Conservation (phyloP, 2,797 vertebrate genomes). For the Phrynocephalus vlangalii region DNA sequence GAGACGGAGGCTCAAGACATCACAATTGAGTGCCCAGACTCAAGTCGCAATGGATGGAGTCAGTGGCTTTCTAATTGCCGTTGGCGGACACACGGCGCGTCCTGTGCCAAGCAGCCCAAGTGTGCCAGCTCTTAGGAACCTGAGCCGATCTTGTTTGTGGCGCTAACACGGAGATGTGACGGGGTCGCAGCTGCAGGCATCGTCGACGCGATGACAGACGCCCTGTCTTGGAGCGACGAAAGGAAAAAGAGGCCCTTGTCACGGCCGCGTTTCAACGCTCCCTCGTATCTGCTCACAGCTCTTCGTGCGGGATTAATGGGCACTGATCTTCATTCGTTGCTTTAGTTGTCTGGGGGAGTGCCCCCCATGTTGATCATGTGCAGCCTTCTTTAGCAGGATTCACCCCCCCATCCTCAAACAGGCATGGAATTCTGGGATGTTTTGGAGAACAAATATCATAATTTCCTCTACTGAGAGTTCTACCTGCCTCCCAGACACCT, state of each 20-base stretch:
- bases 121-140: not conserved
- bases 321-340: not conserved
- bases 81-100: slow-evolving; percentile 35
- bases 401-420: no score
- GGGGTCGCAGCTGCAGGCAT: not conserved
- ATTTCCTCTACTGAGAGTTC: no score
- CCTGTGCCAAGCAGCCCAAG: slow-evolving; percentile 38
- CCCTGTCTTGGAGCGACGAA: not conserved
- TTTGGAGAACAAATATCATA: no score
- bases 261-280: not conserved
- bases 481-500: no score
- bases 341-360: no score
- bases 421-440: no score
- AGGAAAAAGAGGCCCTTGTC: not conserved
- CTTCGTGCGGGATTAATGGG: not conserved
- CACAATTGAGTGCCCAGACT: slow-evolving; percentile 26
- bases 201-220: not conserved
- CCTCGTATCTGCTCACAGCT: not conserved
- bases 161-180: no score
- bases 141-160: not conserved
- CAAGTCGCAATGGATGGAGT: not conserved
- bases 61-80: slow-evolving; percentile 35
- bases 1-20: slow-evolving; percentile 60
- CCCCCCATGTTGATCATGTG: no score
- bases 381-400: no score